Evolutionary conservation across 2,113 vertebrate genomes (phyloP).

Genomic region (Ceuthmochares aereus): DNA sequence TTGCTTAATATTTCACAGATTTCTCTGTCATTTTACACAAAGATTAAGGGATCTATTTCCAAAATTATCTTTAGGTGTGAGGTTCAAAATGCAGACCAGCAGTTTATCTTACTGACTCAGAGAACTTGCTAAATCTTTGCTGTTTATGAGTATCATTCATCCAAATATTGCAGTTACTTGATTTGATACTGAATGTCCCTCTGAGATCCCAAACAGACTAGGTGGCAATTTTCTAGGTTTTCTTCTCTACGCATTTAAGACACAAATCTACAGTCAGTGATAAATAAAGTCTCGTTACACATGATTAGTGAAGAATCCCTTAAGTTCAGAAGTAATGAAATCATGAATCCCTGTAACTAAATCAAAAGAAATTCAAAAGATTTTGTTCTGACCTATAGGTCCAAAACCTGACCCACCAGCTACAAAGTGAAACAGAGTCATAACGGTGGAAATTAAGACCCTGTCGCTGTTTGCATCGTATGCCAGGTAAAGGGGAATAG

Average conservation of each 20-base stretch:
- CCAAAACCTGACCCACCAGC: not conserved
- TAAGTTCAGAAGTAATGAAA: not conserved
- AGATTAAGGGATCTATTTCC: not conserved
- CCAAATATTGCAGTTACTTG: not conserved
- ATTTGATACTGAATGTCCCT: not conserved
- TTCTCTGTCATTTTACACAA: not conserved
- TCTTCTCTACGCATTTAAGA: not conserved
- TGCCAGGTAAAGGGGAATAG: not conserved
- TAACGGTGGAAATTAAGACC: not conserved
- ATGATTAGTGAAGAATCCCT: not conserved
- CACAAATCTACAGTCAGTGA: not conserved
- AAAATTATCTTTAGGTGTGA: not conserved
- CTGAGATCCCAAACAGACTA: not conserved
- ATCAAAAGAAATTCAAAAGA: not conserved
- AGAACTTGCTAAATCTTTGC: not conserved
- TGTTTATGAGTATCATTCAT: not conserved
- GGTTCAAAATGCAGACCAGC: not conserved
- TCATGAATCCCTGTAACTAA: not conserved
- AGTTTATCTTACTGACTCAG: not conserved
- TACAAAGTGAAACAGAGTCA: not conserved
- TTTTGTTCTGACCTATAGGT: not conserved
- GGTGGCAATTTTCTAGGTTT: not conserved
- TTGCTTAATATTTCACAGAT: not conserved
- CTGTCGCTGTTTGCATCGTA: fast-evolving
- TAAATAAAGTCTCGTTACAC: not conserved